Conservation (phyloP, 1,140 invertebrate genomes). For the Hypothenemus hampei region DNA sequence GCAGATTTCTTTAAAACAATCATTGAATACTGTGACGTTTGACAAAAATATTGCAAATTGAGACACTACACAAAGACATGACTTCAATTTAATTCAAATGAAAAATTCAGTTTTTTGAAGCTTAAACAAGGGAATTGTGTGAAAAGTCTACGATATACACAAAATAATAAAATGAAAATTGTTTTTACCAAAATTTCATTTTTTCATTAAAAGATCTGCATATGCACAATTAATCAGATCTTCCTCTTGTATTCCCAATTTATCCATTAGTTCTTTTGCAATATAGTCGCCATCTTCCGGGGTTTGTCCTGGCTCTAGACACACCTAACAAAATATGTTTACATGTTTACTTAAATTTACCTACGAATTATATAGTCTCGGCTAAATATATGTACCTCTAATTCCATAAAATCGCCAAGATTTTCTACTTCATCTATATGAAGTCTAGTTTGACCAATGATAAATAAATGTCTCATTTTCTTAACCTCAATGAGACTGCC, state of each 20-base stretch:
- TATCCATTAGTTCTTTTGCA: constrained; percentile 62
- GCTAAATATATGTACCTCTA: constrained; percentile 62
- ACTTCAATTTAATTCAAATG: too few relatives aligned
- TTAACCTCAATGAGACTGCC: constrained; percentile 63
- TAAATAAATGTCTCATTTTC: constrained; percentile 69
- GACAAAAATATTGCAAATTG: too few relatives aligned
- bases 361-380: background rate
- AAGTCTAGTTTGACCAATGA: constrained; percentile 79
- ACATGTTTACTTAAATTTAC: background rate
- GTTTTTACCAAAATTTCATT: too few relatives aligned
- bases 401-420: constrained; percentile 82
- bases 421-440: constrained; percentile 80
- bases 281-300: constrained; percentile 65
- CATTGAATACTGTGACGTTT: too few relatives aligned
- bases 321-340: constrained; percentile 48
- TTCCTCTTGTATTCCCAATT: constrained; percentile 61
- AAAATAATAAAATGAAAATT: too few relatives aligned
- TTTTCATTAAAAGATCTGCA: constrained; percentile 54
- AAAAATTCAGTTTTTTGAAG: too few relatives aligned
- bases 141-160: too few relatives aligned
- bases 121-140: too few relatives aligned
- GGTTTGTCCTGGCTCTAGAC: constrained; percentile 61
- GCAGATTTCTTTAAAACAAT: too few relatives aligned
- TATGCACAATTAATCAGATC: constrained; percentile 73
- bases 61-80: too few relatives aligned